These are phyloP conservation scores for Nannoperca obscura DNA, from an alignment of 2,797 vertebrate species.

Conservation along the genomic window DNA sequence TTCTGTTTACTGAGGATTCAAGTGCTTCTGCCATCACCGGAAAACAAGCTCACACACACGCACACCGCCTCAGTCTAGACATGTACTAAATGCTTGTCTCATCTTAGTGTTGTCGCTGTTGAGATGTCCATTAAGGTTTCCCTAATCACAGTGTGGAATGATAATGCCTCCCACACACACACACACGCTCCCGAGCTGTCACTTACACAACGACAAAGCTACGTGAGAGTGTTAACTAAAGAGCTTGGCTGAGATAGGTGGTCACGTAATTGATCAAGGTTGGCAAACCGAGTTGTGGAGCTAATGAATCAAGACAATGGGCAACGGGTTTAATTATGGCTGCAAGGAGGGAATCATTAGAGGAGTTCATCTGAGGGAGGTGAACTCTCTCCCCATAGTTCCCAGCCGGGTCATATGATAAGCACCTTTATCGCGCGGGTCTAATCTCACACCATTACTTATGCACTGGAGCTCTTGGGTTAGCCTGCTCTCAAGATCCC, in stretches of 20 bases:
- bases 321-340: conserved; percentile 80
- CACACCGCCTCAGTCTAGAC: conserved; percentile 50
- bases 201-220: conserved; percentile 55
- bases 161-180: conserved; percentile 60
- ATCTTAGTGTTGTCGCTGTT: conserved; percentile 57
- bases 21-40: conserved; percentile 30
- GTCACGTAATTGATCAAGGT: conserved; percentile 83
- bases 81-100: conserved; percentile 68
- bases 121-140: conserved; percentile 75
- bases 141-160: conserved; percentile 74
- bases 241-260: conserved; percentile 72
- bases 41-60: conserved; percentile 16
- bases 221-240: conserved; percentile 72
- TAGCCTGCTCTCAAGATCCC: conserved; percentile 36
- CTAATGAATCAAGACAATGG: conserved; percentile 85
- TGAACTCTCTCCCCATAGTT: conserved; percentile 68
- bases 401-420: conserved; percentile 66
- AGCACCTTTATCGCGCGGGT: conserved; percentile 65
- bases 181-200: conserved; percentile 40
- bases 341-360: conserved; percentile 77
- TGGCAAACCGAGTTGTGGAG: conserved; percentile 75
- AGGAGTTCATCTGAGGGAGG: conserved; percentile 70
- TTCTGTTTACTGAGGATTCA: conserved; percentile 34
- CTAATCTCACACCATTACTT: conserved; percentile 72
- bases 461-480: conserved; percentile 48